Evolutionary conservation across 2,113 vertebrate species (phyloP).

Genomic region (Sceloporus tristichus): DNA sequence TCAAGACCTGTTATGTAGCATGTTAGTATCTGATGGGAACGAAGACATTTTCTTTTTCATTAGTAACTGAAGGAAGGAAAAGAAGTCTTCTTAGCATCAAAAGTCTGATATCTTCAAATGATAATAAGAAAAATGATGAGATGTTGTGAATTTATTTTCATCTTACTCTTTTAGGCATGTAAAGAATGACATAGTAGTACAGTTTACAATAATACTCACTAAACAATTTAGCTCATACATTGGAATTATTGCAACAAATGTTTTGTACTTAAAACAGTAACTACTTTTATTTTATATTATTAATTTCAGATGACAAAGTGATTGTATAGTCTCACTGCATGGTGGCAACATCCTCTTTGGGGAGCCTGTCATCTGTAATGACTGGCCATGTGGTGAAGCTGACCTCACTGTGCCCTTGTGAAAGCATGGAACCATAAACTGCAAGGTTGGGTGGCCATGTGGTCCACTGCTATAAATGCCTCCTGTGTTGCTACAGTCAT

Average conservation of each 20-base stretch:
- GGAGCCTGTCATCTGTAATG: not conserved
- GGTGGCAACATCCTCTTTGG: not conserved
- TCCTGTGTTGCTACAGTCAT: not conserved
- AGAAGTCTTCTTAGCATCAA: not conserved
- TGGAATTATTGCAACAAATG: constrained; percentile 3
- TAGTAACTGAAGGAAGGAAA: constrained; percentile 25
- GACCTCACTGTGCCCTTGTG: not conserved
- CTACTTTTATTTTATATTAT: constrained; percentile 9
- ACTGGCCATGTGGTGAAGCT: not conserved
- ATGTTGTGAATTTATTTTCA: not conserved
- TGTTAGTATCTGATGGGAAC: constrained; percentile 14
- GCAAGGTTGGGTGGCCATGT: not conserved
- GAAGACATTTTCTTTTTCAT: constrained; percentile 48
- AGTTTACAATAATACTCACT: not conserved
- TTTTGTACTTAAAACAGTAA: constrained; percentile 23
- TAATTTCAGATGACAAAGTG: not conserved
- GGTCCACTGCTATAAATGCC: not conserved
- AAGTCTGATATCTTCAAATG: constrained; percentile 19
- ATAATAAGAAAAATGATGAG: constrained; percentile 9
- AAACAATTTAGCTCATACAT: constrained; percentile 6
- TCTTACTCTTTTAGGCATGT: not conserved
- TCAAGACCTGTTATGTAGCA: constrained; percentile 17
- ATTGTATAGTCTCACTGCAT: not conserved
- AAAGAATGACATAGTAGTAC: not conserved
- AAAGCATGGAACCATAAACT: not conserved